phyloP scores from a whole-genome alignment of 2,113 vertebrate genomes.

The Oceanites oceanicus region DNA sequence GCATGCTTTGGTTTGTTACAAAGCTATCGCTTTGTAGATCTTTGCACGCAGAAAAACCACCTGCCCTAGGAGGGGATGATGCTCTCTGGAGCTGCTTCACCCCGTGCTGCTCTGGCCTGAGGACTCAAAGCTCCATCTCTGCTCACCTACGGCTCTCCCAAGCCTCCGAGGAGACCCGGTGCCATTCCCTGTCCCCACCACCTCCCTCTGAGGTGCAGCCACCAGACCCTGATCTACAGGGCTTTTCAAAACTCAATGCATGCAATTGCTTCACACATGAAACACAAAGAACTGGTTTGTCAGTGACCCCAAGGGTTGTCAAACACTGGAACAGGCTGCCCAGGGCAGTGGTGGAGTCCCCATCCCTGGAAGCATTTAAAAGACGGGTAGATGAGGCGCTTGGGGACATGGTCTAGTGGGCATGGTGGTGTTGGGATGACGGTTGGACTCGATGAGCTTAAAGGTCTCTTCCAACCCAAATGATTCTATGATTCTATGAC shows the following conservation, averaged over 20 bases:
- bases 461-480: too few species aligned
- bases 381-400: too few species aligned
- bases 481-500: too few species aligned
- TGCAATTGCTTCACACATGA: fast-evolving
- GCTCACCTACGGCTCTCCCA: background rate
- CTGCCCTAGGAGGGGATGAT: fast-evolving
- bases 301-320: fast-evolving
- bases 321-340: too few species aligned
- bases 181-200: background rate
- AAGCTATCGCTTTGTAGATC: background rate
- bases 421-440: too few species aligned
- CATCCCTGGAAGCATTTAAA: too few species aligned
- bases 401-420: too few species aligned
- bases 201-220: background rate
- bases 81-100: background rate
- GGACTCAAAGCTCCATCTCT: background rate
- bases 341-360: too few species aligned
- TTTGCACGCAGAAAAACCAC: background rate
- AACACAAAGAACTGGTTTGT: background rate
- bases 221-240: background rate
- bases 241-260: background rate
- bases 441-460: too few species aligned
- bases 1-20: background rate
- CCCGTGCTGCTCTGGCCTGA: background rate
- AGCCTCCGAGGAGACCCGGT: fast-evolving